phyloP scores from a whole-genome alignment of 2,888 invertebrate genomes.

The Tenodera sinensis region DNA sequence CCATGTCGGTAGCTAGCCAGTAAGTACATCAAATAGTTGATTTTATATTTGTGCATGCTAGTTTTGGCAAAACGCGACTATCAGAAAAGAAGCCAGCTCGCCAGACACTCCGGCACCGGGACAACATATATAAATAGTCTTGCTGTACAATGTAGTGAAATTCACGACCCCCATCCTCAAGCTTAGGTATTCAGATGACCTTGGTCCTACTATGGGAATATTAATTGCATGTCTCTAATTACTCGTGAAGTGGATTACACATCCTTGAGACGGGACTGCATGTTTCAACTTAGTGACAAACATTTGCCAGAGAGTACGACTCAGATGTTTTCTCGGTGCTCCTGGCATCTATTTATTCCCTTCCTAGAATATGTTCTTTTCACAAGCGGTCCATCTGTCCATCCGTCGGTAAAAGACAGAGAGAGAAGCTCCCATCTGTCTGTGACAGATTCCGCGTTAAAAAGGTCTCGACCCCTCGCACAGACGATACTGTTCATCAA shows the following conservation, averaged over 20 bases:
- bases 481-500: background rate
- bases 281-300: background rate
- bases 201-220: no score
- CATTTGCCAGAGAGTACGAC: background rate
- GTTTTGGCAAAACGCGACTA: no score
- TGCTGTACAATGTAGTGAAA: no score
- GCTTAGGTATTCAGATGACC: no score
- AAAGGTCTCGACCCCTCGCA: background rate
- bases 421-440: background rate
- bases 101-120: no score
- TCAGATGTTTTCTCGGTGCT: background rate
- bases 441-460: constrained; percentile 13
- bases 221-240: background rate
- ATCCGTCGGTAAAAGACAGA: background rate
- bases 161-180: no score
- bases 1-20: no score
- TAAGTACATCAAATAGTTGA: no score
- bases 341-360: background rate
- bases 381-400: background rate
- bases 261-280: background rate
- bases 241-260: background rate
- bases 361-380: constrained; percentile 2
- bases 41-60: no score
- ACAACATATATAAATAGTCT: no score
- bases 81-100: no score